Percentiles rank a stretch among this genome's conserved stretches.
Conservation (phyloP, 1,140 invertebrate species). For the Zelostemma sp. region DNA sequence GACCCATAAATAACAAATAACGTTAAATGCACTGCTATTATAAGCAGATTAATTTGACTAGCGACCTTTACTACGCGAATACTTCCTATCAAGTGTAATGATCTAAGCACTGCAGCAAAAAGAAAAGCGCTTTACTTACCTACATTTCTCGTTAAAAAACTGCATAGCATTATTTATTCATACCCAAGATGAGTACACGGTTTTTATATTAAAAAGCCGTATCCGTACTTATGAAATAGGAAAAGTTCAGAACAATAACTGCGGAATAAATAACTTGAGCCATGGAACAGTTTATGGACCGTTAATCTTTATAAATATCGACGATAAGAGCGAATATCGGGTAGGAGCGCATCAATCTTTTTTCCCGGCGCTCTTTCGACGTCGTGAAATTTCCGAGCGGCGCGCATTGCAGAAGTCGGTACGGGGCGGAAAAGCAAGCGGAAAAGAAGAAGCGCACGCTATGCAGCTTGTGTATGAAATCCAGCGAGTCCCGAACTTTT, state of each 20-base stretch:
- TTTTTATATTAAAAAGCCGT: too few relatives aligned
- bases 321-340: conserved; percentile 28
- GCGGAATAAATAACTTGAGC: conserved; percentile 18
- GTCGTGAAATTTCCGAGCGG: conserved; percentile 26
- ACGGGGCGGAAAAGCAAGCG: conserved; percentile 20
- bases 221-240: conserved; percentile 7
- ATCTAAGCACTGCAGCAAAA: too few relatives aligned
- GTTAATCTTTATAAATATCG: conserved; percentile 37
- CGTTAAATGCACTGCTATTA: too few relatives aligned
- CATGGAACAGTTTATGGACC: conserved; percentile 24
- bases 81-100: too few relatives aligned
- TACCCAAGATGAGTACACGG: too few relatives aligned
- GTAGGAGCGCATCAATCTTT: conserved; percentile 19
- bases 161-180: too few relatives aligned
- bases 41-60: too few relatives aligned
- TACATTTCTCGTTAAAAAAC: too few relatives aligned
- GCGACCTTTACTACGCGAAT: too few relatives aligned
- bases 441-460: conserved; percentile 22
- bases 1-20: too few relatives aligned
- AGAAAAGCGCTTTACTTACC: too few relatives aligned
- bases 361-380: conserved; percentile 19
- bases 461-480: conserved; percentile 37
- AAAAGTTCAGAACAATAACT: conserved; percentile 23
- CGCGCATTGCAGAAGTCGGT: conserved; percentile 24
- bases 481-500: conserved; percentile 43